A percentile compares a stretch with the other conserved stretches of the same genome.
These are phyloP conservation scores for Nesogale talazaci DNA, from an alignment of 2,113 vertebrate genomes.

Conservation along the genomic window DNA sequence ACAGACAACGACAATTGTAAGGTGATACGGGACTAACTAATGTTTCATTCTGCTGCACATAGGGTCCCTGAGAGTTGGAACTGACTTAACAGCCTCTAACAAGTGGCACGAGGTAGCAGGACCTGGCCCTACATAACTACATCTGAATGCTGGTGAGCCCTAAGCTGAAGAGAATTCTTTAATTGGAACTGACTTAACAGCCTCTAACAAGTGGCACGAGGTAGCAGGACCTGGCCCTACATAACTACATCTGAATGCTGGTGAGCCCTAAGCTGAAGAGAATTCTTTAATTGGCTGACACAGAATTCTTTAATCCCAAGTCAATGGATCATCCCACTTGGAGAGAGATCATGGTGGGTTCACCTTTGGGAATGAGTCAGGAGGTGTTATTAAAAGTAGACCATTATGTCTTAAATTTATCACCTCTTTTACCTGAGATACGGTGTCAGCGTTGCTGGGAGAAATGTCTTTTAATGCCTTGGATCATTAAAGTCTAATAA, in stretches of 20 bases:
- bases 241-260: background rate
- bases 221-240: no score
- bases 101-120: no score
- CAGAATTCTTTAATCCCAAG: background rate
- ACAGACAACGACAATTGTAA: no score
- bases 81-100: no score
- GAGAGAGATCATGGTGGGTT: rapidly evolving
- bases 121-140: no score
- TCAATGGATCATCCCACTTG: background rate
- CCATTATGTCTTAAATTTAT: constrained; percentile 46
- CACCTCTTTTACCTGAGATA: constrained; percentile 18
- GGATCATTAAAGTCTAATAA: constrained; percentile 79
- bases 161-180: background rate
- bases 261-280: background rate
- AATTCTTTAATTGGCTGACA: no score
- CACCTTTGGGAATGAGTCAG: background rate
- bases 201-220: no score
- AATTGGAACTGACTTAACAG: no score
- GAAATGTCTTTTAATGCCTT: constrained; percentile 59
- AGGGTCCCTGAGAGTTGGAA: no score
- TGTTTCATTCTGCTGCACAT: no score
- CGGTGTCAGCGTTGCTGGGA: constrained; percentile 7
- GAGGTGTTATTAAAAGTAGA: background rate
- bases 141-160: background rate
- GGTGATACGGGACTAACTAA: no score